Conservation (phyloP, 2,113 vertebrate species). For the Grantiella picta region DNA sequence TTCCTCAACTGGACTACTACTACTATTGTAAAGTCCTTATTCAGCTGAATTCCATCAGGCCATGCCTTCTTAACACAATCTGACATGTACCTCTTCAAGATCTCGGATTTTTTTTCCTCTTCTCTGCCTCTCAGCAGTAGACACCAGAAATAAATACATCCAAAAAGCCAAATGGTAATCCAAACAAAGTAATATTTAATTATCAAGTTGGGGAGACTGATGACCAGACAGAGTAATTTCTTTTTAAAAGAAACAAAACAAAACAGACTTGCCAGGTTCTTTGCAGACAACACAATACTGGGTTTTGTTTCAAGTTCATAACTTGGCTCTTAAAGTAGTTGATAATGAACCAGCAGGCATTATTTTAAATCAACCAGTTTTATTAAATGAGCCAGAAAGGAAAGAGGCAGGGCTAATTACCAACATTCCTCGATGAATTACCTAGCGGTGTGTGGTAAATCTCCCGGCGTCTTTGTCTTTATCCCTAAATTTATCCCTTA, state of each 20-base stretch:
- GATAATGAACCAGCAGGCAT: constrained; percentile 85
- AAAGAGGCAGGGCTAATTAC: constrained; percentile 90
- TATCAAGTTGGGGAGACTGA: background rate
- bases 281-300: constrained; percentile 64
- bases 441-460: constrained; percentile 89
- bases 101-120: background rate
- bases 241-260: background rate
- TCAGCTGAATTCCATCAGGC: constrained; percentile 73
- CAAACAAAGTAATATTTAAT: constrained; percentile 57
- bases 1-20: background rate
- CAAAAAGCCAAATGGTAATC: constrained; percentile 32
- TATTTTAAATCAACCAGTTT: constrained; percentile 82
- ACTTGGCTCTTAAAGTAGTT: constrained; percentile 77
- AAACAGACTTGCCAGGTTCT: constrained; percentile 4
- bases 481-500: constrained; percentile 88
- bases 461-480: constrained; percentile 79
- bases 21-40: constrained; percentile 27
- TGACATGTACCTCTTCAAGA: constrained; percentile 55
- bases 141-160: constrained; percentile 32
- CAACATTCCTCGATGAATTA: constrained; percentile 93
- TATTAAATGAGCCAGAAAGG: constrained; percentile 87
- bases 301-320: constrained; percentile 77
- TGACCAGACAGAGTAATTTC: background rate
- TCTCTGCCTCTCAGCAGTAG: background rate
- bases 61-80: constrained; percentile 27